A percentile compares a stretch with the other conserved stretches of the same genome.
Conservation (phyloP, 2,113 vertebrate genomes). For the Cyanoramphus novaezelandiae region DNA sequence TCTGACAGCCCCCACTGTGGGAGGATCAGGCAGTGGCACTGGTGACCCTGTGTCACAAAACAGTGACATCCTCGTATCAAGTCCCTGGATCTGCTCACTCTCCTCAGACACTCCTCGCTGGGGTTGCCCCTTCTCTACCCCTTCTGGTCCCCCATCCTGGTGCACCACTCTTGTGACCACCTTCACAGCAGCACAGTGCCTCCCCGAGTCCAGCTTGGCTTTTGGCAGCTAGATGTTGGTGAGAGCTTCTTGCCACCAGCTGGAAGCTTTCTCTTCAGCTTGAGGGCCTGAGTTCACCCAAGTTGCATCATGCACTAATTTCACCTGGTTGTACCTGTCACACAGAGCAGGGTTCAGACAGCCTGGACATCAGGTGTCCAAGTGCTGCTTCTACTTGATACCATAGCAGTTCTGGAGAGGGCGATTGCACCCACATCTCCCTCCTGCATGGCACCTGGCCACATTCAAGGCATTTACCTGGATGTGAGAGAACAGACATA, state of each 20-base stretch:
- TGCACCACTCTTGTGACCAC: neutral
- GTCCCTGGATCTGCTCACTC: neutral
- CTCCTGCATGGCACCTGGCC: neutral
- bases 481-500: accelerated
- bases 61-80: accelerated
- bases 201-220: neutral
- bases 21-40: accelerated
- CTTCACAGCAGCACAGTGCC: accelerated
- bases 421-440: neutral
- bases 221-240: neutral
- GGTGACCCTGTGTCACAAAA: neutral
- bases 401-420: accelerated
- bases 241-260: neutral
- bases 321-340: neutral
- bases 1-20: accelerated
- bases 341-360: accelerated
- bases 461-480: neutral
- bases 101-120: neutral
- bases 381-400: neutral
- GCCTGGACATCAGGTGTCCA: neutral
- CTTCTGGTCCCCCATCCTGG: too few relatives aligned
- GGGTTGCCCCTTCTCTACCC: accelerated
- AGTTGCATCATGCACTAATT: accelerated
- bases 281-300: neutral
- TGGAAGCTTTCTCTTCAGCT: neutral